Evolutionary conservation across 1,140 invertebrate genomes (phyloP).

Genomic region (Papilio polyxenes): DNA sequence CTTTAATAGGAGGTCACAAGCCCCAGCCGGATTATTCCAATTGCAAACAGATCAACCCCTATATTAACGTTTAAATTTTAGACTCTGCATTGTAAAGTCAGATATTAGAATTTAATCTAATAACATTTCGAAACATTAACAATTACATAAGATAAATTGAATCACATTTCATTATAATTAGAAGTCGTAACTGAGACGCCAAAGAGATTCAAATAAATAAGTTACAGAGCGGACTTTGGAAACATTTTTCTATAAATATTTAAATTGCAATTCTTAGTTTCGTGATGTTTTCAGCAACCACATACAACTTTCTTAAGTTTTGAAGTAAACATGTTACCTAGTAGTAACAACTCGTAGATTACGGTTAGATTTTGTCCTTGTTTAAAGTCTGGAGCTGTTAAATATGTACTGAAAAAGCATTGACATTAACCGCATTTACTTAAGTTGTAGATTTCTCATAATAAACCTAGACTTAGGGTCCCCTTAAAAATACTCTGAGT

Average conservation of each 20-base stretch:
- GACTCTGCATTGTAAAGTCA: not conserved
- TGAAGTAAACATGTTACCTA: too few relatives aligned
- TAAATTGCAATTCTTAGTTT: not conserved
- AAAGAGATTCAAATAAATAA: not conserved
- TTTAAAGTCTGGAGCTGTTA: too few relatives aligned
- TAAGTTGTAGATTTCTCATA: too few relatives aligned
- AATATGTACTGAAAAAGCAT: too few relatives aligned
- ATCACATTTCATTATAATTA: not conserved
- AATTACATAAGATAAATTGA: not conserved
- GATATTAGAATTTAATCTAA: not conserved
- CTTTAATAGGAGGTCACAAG: slow-evolving; percentile 8
- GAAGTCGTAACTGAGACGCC: not conserved
- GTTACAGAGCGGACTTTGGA: not conserved
- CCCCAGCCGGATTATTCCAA: slow-evolving; percentile 5
- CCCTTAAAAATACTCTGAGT: too few relatives aligned
- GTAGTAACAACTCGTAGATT: too few relatives aligned
- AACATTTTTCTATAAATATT: not conserved
- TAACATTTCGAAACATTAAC: not conserved
- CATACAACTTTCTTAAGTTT: not conserved
- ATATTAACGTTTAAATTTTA: not conserved
- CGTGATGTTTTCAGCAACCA: not conserved
- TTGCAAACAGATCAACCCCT: slow-evolving; percentile 14
- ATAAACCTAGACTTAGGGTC: too few relatives aligned
- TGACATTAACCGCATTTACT: too few relatives aligned
- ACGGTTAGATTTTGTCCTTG: too few relatives aligned